These are phyloP conservation scores for Leptopilina boulardi DNA, from an alignment of 1,140 invertebrate genomes.

Conservation along the genomic window DNA sequence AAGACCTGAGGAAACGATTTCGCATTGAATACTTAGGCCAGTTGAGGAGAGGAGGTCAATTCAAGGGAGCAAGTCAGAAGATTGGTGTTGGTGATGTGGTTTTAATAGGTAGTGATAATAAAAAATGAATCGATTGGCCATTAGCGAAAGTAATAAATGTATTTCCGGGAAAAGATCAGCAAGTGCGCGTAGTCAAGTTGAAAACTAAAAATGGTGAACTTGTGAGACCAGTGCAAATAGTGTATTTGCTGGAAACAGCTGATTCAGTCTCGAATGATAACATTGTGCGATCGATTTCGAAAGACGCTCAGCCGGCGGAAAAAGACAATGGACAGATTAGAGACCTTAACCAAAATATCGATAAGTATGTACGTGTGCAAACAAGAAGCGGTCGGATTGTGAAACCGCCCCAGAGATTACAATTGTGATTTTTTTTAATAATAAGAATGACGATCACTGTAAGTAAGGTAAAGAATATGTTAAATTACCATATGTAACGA, in stretches of 20 bases:
- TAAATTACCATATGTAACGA: no score
- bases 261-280: neutral
- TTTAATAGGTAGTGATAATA: slow-evolving; percentile 51
- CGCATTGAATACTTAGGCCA: neutral
- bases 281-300: no score
- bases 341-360: no score
- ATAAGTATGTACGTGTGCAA: no score
- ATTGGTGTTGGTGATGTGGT: slow-evolving; percentile 48
- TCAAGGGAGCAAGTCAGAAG: neutral
- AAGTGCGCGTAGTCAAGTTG: slow-evolving; percentile 50
- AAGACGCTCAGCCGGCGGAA: no score
- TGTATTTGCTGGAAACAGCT: slow-evolving; percentile 35
- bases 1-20: neutral
- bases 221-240: slow-evolving; percentile 44
- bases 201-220: slow-evolving; percentile 48
- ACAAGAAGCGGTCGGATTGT: no score
- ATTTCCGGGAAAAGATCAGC: slow-evolving; percentile 54
- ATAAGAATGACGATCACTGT: no score
- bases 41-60: neutral
- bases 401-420: no score
- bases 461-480: no score
- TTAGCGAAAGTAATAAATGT: slow-evolving; percentile 53
- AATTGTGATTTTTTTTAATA: no score
- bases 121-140: slow-evolving; percentile 59
- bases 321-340: no score